These are phyloP conservation scores for Sebastes iracundus DNA, from an alignment of 2,797 vertebrate species.

Conservation along the genomic window DNA sequence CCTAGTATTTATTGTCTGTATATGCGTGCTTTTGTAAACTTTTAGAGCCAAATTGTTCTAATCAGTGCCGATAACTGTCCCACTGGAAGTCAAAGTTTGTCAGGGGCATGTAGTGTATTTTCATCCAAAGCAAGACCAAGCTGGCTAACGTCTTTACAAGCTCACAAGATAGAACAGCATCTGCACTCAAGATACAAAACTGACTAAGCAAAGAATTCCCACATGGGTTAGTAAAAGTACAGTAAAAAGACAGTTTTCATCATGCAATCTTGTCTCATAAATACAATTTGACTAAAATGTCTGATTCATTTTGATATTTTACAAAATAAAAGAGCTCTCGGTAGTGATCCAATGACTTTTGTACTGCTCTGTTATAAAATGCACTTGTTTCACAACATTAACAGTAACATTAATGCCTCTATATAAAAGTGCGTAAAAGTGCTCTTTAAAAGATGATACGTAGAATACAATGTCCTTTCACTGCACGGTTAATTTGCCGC, in stretches of 20 bases:
- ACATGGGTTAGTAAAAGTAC: not conserved
- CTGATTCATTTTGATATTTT: not conserved
- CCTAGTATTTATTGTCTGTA: too few relatives aligned
- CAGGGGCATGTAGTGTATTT: not conserved
- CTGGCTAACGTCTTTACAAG: not conserved
- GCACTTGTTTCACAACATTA: constrained; percentile 1
- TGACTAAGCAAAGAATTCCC: not conserved
- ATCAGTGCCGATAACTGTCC: not conserved
- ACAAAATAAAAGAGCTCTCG: not conserved
- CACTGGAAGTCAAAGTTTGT: not conserved
- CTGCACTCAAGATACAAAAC: not conserved
- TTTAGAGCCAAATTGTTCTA: not conserved
- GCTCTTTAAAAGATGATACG: constrained; percentile 23
- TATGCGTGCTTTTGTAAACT: too few relatives aligned
- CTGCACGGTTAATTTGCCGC: not conserved
- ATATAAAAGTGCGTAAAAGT: constrained; percentile 47
- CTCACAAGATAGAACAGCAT: not conserved
- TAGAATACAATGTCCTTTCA: not conserved
- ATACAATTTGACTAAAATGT: not conserved
- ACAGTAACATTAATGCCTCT: constrained; percentile 1
- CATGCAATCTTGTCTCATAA: not conserved
- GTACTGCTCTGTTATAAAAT: not conserved
- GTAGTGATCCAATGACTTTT: not conserved
- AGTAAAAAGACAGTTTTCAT: not conserved
- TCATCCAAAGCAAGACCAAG: not conserved